A percentile compares a stretch with the other conserved stretches of the same genome.
These are phyloP conservation scores for Pagrus major DNA, from an alignment of 2,113 vertebrate species.

Conservation along the genomic window DNA sequence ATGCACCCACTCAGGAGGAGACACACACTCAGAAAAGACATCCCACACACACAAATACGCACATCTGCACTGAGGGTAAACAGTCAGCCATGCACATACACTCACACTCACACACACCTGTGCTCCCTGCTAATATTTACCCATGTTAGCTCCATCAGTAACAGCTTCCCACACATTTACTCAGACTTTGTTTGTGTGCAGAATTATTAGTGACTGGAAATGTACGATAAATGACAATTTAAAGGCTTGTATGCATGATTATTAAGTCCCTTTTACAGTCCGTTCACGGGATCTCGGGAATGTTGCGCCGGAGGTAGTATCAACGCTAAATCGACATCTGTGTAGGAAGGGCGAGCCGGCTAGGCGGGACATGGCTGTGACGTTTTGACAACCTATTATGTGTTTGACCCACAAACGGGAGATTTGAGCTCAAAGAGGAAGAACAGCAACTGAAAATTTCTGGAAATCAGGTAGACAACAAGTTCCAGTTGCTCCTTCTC, in stretches of 20 bases:
- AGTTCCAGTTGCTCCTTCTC: too few relatives aligned
- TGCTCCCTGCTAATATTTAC: slow-evolving; percentile 63
- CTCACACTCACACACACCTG: background rate
- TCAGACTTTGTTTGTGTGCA: slow-evolving; percentile 1
- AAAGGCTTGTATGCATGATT: background rate
- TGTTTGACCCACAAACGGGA: too few relatives aligned
- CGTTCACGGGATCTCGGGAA: too few relatives aligned
- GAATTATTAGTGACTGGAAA: background rate
- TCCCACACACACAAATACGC: slow-evolving; percentile 55
- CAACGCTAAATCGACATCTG: too few relatives aligned
- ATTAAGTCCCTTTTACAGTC: too few relatives aligned
- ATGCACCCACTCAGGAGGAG: slow-evolving; percentile 28
- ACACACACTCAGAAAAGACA: slow-evolving; percentile 10
- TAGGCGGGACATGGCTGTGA: too few relatives aligned
- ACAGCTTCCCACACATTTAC: slow-evolving; percentile 28
- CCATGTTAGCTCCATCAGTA: slow-evolving; percentile 35
- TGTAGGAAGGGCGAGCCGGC: too few relatives aligned
- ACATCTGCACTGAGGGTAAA: slow-evolving; percentile 67
- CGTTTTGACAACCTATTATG: too few relatives aligned
- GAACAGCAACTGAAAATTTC: too few relatives aligned
- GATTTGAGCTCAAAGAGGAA: too few relatives aligned
- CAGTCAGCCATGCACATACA: slow-evolving; percentile 4
- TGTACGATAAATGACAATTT: background rate
- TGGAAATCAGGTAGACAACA: too few relatives aligned
- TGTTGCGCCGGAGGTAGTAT: too few relatives aligned